Evolutionary conservation across 2,113 vertebrate genomes (phyloP).

Genomic region (Pionites leucogaster): DNA sequence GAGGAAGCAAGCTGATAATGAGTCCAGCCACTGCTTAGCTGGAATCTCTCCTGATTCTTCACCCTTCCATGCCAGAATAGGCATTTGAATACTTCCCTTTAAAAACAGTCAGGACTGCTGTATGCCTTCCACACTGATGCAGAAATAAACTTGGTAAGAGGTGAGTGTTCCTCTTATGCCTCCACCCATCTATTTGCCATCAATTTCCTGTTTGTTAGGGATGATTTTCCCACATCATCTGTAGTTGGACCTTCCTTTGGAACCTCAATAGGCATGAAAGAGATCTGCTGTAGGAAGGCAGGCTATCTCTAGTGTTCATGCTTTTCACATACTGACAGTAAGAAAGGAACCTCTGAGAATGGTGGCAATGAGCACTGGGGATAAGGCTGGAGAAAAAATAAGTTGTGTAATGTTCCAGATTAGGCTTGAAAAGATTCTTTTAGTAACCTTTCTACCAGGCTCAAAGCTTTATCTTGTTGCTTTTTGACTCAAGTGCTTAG

Average conservation of each 20-base stretch:
- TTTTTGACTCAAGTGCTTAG: background rate
- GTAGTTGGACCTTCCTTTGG: background rate
- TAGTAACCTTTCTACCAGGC: background rate
- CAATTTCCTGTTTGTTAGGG: background rate
- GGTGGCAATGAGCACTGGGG: accelerated
- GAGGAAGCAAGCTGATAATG: background rate
- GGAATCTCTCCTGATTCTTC: background rate
- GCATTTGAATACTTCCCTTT: background rate
- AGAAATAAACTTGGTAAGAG: background rate
- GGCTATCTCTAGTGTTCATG: background rate
- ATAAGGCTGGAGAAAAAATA: conserved; percentile 1
- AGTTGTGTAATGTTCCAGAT: background rate
- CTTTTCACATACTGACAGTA: background rate
- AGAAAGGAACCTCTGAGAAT: background rate
- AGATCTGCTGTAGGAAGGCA: background rate
- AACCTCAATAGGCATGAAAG: background rate
- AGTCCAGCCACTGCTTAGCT: background rate
- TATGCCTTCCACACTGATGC: background rate
- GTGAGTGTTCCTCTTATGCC: background rate
- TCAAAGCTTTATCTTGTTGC: conserved; percentile 2
- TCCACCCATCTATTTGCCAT: background rate
- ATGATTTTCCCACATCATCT: background rate
- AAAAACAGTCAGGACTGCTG: background rate
- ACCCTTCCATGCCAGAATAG: background rate
- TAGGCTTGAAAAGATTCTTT: conserved; percentile 13